A percentile compares a stretch with the other conserved stretches of the same genome.
These are phyloP conservation scores for Protosalanx chinensis DNA, from an alignment of 2,797 vertebrate genomes.

Conservation along the genomic window DNA sequence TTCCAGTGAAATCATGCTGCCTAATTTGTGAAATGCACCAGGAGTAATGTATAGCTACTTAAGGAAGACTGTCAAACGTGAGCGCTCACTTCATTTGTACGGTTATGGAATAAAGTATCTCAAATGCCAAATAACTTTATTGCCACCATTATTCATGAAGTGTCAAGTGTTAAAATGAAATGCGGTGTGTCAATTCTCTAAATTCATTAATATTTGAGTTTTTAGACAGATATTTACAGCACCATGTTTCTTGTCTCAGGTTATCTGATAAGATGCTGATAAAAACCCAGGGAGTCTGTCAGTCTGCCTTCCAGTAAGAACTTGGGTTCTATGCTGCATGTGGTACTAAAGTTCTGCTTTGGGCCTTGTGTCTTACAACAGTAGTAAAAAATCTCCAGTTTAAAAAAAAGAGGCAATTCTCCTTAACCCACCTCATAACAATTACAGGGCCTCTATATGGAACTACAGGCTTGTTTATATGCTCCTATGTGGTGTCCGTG, in stretches of 20 bases:
- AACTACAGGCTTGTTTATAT: constrained; percentile 69
- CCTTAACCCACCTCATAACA: constrained; percentile 62
- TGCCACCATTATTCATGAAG: constrained; percentile 51
- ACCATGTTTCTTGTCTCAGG: not conserved
- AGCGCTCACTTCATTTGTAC: constrained; percentile 65
- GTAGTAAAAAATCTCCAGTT: constrained; percentile 56
- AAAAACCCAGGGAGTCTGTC: constrained; percentile 26
- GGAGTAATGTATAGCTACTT: constrained; percentile 76
- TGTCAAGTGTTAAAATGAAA: constrained; percentile 71
- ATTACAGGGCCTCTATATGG: constrained; percentile 73
- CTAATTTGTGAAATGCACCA: constrained; percentile 74
- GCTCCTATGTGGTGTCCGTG: constrained; percentile 71
- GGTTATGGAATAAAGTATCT: constrained; percentile 68
- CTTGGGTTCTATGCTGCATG: constrained; percentile 41
- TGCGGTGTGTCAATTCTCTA: constrained; percentile 4
- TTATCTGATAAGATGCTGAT: constrained; percentile 14
- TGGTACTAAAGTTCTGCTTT: constrained; percentile 49
- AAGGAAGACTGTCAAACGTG: constrained; percentile 71
- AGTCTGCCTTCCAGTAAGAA: constrained; percentile 49
- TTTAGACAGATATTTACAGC: constrained; percentile 13
- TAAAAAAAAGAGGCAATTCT: constrained; percentile 59
- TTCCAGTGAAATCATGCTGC: constrained; percentile 74
- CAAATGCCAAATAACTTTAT: constrained; percentile 68
- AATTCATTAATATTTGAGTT: too few relatives aligned
- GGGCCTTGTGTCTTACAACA: constrained; percentile 59